Conservation (phyloP, 2,797 vertebrate genomes). For the Tamandua tetradactyla region DNA sequence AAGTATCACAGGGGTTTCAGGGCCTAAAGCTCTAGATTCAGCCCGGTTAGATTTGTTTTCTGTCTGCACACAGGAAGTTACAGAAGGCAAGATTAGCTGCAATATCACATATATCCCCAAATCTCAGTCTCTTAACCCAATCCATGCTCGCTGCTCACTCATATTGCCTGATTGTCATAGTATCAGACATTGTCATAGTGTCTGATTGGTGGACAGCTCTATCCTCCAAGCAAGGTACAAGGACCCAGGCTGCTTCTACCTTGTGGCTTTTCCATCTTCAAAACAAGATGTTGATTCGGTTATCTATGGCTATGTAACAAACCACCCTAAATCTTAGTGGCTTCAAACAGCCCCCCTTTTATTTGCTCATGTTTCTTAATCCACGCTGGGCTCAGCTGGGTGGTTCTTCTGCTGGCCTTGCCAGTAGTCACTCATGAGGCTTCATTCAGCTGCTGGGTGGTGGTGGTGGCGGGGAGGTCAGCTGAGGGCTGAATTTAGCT, state of each 20-base stretch:
- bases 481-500: neutral
- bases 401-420: neutral
- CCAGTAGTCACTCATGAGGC: neutral
- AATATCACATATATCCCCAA: neutral
- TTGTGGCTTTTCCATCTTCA: neutral
- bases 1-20: neutral
- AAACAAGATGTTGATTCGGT: neutral
- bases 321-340: neutral
- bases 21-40: neutral
- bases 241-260: neutral
- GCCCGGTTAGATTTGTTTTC: neutral
- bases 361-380: neutral
- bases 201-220: neutral
- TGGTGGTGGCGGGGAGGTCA: neutral
- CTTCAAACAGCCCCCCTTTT: neutral
- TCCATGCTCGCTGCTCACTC: neutral
- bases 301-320: neutral
- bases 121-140: neutral
- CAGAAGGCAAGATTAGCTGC: neutral
- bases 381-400: neutral
- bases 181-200: too few species aligned
- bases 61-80: neutral
- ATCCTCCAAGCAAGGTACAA: neutral
- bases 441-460: neutral
- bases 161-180: too few species aligned